Evolutionary conservation across 30 jellyfish, hydroid and myxozoan genomes (phyloP), one percentile per base, ranked within the genome.

Genomic region (Morbakka virulenta): DNA sequence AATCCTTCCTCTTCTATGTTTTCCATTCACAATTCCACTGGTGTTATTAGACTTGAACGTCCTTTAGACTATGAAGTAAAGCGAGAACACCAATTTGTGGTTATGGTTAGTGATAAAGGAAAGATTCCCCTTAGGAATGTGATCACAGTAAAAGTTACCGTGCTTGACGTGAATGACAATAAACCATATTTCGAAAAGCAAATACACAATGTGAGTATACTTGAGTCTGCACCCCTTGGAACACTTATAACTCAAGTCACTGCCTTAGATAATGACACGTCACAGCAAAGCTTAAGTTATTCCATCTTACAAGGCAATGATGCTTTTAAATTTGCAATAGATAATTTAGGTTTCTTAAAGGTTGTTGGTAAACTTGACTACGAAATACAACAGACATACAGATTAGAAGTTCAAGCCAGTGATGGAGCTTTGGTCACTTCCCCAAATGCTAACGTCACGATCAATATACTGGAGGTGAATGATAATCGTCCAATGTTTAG

Each of bases 401-500:
- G 72, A 17, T n/a, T 81, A 23, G 91, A 71, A 35, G 36, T 81
- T 23, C 50, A 51, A 48, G 94, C 94, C n/a, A 4, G 20, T 0
- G 84, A 73, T 73, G 47, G 28, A 25, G 22, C 29, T 12, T 21
- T 26, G 21, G 14, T 12, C 12, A 29, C 6, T 57, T 4, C 11
- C 11, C 86, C 17, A 1, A 70, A 80, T 34, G 89, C 81, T 33
- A 33, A 24, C 3, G 91, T 80, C 3, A 25, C 30, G 30, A 51
- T 80, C 22, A 35, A 64, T 4, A 89, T 80, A 23, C 25, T 71
- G 21, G 91, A 71, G 17, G 90, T 33, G 9, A 80, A 80, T 52
- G 91, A 80, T 48, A 80, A 80, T 52, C 35, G 80, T 0, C 91
- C 91, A 12, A 31, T 12, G 4, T 80, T 80, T 73, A 0, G 22